These are phyloP conservation scores for Lanius collurio DNA, from an alignment of 2,113 vertebrate genomes.

Conservation along the genomic window DNA sequence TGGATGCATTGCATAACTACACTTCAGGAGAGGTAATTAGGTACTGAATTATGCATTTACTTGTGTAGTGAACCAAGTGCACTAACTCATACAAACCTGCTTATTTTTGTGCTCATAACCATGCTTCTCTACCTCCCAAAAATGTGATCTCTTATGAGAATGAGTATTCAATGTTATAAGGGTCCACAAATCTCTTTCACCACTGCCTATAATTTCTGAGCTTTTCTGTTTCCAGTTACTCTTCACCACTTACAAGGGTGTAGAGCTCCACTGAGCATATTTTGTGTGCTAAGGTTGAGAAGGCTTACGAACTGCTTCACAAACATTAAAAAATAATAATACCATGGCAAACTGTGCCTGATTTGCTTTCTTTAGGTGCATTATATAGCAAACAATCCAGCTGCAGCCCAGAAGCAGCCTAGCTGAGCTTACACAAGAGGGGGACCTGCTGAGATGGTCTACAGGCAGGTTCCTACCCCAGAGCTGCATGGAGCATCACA, in stretches of 20 bases:
- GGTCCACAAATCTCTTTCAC: neutral
- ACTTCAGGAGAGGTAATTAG: conserved; percentile 21
- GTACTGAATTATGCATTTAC: neutral
- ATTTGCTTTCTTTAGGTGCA: neutral
- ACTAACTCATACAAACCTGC: neutral
- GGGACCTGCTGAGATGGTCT: neutral
- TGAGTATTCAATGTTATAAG: neutral
- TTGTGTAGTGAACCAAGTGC: neutral
- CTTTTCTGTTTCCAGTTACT: neutral
- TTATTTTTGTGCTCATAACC: neutral
- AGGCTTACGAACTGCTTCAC: neutral
- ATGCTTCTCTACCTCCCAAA: neutral
- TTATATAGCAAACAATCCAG: neutral
- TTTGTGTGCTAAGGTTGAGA: neutral
- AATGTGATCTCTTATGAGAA: neutral
- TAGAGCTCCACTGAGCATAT: neutral
- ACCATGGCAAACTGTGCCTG: neutral
- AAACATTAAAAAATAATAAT: neutral
- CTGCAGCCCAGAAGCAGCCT: neutral
- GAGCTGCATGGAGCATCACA: neutral
- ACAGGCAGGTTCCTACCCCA: neutral
- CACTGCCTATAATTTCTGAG: neutral
- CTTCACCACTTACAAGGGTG: neutral
- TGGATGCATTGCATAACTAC: conserved; percentile 1
- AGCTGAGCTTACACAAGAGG: neutral